Evolutionary conservation across 2,888 invertebrate genomes (phyloP), one percentile per base, ranked within the genome.

Genomic region (Agonum fuliginosum): DNA sequence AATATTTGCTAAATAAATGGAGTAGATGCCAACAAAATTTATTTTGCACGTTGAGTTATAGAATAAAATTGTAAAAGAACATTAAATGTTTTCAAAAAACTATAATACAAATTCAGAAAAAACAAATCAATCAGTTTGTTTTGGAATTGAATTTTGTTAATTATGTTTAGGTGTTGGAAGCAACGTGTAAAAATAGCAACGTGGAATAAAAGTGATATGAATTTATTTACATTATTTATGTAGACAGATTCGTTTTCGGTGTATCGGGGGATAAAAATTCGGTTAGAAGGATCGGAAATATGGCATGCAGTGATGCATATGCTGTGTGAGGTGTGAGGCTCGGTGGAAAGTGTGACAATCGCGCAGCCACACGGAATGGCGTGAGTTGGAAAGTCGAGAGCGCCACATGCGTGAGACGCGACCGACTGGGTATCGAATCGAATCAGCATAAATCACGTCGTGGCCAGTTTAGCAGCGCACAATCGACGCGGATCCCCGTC

Each of bases 381-480:
- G 65, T 30, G 30, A 37, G 30, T 17, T 48, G 17, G 48, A 8
- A 14, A n/a, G 67, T n/a, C n/a, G 41, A 37, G 27, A 27, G 37
- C 27, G 46, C 46, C 46, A 46, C 70, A 46, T 46, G 70, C 70
- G 70, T 70, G 70, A 46, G 46, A 20, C 24, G 70, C 24, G 27
- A 46, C 2, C 14, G 37, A 41, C 34, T 41, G 67, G 41, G 22
- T 67, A 73, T 73, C 48, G 73, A 62, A 43, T 58, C 54, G 73
- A 73, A 73, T 73, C 41, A 73, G 62, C 73, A 73, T 73, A 73
- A 73, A 73, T 73, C 70, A 70, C 46, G 46, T 70, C 70, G 70
- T 43, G 70, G 46, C 70, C 70, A 70, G 70, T 73, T 73, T 73
- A 73, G 48, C 48, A 73, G 62, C 24, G 75, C 41, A 65, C 70